Conservation (phyloP, 2,113 vertebrate genomes). For the Nerophis lumbriciformis region DNA sequence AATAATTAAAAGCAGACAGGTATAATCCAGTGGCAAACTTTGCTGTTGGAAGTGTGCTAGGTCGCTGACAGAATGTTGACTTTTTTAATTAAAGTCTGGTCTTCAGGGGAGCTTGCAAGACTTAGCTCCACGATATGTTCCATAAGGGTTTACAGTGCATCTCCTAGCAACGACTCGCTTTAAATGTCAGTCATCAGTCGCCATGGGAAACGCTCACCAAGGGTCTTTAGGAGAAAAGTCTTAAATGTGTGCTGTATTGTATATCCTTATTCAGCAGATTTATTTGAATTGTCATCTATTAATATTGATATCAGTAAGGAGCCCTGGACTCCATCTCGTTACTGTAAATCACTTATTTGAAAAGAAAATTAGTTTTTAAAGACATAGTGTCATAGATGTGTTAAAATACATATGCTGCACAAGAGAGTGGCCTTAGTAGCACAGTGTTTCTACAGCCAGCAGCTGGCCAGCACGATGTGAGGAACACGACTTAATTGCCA, state of each 20-base stretch:
- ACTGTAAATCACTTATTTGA: slow-evolving; percentile 17
- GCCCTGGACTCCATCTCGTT: slow-evolving; percentile 1
- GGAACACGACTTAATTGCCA: slow-evolving; percentile 6
- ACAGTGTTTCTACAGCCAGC: slow-evolving; percentile 14
- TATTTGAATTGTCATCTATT: neutral
- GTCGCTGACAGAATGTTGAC: neutral
- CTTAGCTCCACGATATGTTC: too few species aligned
- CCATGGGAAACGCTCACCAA: slow-evolving; percentile 12
- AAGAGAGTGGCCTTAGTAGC: slow-evolving; percentile 19
- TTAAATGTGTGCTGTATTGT: neutral
- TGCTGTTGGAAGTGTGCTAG: neutral
- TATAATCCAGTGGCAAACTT: neutral
- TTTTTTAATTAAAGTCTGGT: slow-evolving; percentile 7
- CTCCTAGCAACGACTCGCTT: slow-evolving; percentile 12
- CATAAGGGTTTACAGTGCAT: neutral
- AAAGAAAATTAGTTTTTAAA: slow-evolving; percentile 14
- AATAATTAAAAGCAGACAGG: slow-evolving; percentile 1
- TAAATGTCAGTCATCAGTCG: slow-evolving; percentile 5
- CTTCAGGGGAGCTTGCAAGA: slow-evolving; percentile 1
- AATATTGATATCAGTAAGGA: neutral
- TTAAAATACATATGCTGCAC: neutral
- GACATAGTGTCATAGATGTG: too few species aligned
- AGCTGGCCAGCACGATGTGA: slow-evolving; percentile 10
- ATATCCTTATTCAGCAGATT: neutral
- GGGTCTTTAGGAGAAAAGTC: neutral